A percentile compares a stretch with the other conserved stretches of the same genome.
Conservation (phyloP, 2,888 invertebrate species). For the Zelleria hepariella region DNA sequence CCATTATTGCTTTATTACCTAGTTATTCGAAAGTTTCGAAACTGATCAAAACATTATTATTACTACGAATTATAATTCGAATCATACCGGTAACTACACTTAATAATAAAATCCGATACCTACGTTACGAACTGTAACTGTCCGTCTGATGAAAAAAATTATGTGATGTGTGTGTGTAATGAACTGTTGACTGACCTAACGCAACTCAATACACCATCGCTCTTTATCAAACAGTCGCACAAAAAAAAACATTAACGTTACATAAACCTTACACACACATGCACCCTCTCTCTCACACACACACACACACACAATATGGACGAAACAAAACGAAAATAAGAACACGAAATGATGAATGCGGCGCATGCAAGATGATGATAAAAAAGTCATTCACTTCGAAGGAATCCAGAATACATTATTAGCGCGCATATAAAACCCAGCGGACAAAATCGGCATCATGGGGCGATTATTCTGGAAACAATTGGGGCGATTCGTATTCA, state of each 20-base stretch:
- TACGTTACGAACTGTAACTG: too few species aligned
- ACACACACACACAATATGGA: slow-evolving; percentile 9
- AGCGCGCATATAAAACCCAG: slow-evolving; percentile 28
- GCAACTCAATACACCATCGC: slow-evolving; percentile 39
- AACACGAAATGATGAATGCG: slow-evolving; percentile 9
- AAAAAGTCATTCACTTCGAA: slow-evolving; percentile 16
- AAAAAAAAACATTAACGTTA: slow-evolving; percentile 25
- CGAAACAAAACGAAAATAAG: slow-evolving; percentile 1
- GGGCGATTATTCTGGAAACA: slow-evolving; percentile 44
- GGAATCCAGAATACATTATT: slow-evolving; percentile 7
- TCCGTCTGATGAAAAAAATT: too few species aligned
- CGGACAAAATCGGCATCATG: slow-evolving; percentile 41
- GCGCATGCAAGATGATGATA: slow-evolving; percentile 7
- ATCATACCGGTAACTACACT: too few species aligned
- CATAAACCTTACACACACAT: slow-evolving; percentile 25
- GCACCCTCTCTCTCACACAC: too few species aligned
- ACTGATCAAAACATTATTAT: too few species aligned
- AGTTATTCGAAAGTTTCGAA: too few species aligned
- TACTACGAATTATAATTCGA: too few species aligned
- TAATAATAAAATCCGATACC: too few species aligned
- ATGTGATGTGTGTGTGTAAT: too few species aligned
- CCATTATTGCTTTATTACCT: too few species aligned
- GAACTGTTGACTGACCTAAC: too few species aligned
- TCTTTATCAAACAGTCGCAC: slow-evolving; percentile 10
- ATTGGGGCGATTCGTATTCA: slow-evolving; percentile 40